Evolutionary conservation across 1,140 invertebrate genomes (phyloP).

Genomic region (Hypothenemus hampei): DNA sequence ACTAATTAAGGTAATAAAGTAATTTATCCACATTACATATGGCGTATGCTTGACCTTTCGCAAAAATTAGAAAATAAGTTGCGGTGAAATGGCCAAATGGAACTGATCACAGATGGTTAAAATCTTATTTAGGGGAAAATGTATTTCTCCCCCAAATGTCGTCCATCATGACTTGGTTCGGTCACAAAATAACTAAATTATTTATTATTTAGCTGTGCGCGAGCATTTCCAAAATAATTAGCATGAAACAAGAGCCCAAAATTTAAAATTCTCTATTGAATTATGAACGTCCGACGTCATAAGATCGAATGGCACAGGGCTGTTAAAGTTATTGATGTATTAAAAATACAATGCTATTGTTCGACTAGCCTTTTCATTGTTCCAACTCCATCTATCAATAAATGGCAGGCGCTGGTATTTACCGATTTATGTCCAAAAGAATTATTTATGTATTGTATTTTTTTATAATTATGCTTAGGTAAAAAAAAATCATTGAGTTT

Average conservation of each 20-base stretch:
- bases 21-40: too few relatives aligned
- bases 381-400: conserved; percentile 8
- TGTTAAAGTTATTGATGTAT: conserved; percentile 11
- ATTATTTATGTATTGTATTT: conserved; percentile 13
- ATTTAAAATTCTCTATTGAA: too few relatives aligned
- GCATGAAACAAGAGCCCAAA: too few relatives aligned
- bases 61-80: conserved; percentile 10
- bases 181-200: conserved; percentile 38
- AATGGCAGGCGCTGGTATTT: conserved; percentile 17
- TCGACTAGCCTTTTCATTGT: conserved; percentile 24
- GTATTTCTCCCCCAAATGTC: conserved; percentile 2
- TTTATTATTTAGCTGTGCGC: too few relatives aligned
- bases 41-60: background rate
- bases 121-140: conserved; percentile 10
- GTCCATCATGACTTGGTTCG: conserved; percentile 2
- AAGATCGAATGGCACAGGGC: conserved; percentile 3
- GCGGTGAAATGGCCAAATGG: conserved; percentile 8
- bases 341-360: conserved; percentile 15
- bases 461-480: background rate
- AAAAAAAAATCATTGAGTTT: background rate
- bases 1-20: too few relatives aligned
- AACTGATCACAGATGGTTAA: conserved; percentile 12
- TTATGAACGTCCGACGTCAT: too few relatives aligned
- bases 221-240: too few relatives aligned
- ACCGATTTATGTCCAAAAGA: conserved; percentile 9